Evolutionary conservation across 30 jellyfish, hydroid and myxozoan genomes (phyloP), one percentile per base, ranked within the genome.

Genomic region (Cassiopea xamachana): DNA sequence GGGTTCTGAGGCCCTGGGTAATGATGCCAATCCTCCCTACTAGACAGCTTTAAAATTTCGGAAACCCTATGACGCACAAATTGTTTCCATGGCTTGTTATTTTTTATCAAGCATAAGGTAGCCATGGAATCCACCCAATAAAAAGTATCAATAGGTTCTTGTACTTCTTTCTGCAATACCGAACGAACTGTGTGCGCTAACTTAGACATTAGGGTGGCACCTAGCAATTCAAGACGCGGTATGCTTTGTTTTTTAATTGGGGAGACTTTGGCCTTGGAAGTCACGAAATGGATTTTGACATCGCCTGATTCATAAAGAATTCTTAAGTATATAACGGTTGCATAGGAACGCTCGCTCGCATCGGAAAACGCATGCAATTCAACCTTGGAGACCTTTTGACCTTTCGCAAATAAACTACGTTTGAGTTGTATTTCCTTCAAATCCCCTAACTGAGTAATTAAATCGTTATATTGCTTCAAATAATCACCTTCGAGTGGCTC

Each of bases 241-340:
- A 86, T 87, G 44, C 82, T 67, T 67, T 86, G 88, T 47, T 47
- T 43, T 74, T 86, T 85, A 59, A 92, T 39, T 9, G 92, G 98
- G 60, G 98, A 89, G 10, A 92, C 98, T 72, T 83, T 92, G 17
- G 97, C 69, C 68, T 93, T 93, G 27, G 98, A 89, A 2, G 94
- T 88, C 17, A 88, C 61, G 19, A 93, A 88, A 8, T 48, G 58
- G 14, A 78, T 73, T 6, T 58, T 58, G 14, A 93, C 94, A 44
- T 89, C 89, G 51, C 92, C 97, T 39, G 91, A 39, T 17, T 80
- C 88, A 67, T 87, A 78, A 7, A 60, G 77, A 6, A 82, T 77
- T 1, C 97, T 71, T 51, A 93, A 51, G 83, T 93, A 80, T 19
- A 88, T 97, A 18, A 87, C 93, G 45, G 94, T 76, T 9, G 90